Evolutionary conservation across 2,888 invertebrate genomes (phyloP), one percentile per base, ranked within the genome.

Genomic region (Eupithecia vulgata): DNA sequence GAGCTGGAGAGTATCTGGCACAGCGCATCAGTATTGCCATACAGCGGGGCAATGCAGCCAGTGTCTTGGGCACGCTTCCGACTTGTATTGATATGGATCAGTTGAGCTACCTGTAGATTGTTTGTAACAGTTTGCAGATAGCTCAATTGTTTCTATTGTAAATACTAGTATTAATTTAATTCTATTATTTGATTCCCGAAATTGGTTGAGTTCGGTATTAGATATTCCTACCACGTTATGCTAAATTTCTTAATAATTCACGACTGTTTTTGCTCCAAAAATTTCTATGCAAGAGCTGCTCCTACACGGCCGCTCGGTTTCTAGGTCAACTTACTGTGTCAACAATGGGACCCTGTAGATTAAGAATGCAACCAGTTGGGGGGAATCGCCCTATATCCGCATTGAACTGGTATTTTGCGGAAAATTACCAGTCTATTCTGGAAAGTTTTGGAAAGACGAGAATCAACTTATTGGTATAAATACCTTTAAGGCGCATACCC

Each of bases 321-420:
- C 83, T 89, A 84, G 90, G 88, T 86, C 90, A 81, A 83, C 84
- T 80, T 82, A 81, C 81, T 84, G 77, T 84, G 83, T 85, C 85
- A 85, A 89, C 89, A 89, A 89, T 89, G 72, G 79, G 67, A 82
- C 83, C 82, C 82, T 83, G 83, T 77, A 86, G 85, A 88, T 89
- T 88, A 87, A 84, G 86, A 87, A 85, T 81, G 84, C 81, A 82
- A 80, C 75, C 75, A 65, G 77, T 76, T 76, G 73, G 76, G 76
- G 71, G 72, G 73, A 73, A 72, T 73, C 71, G 68, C 71, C 66
- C 72, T 72, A 61, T 25, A 69, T 72, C 62, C 69, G 57, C 57
- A 57, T 25, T 57, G 67, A 67, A 48, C 67, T 70, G 37, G 62
- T 57, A 37, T 62, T 67, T 70, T 73, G 34, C 62, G 62, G 52